phyloP scores from a whole-genome alignment of 1,140 invertebrate genomes.

The Scaptomyza graminum region DNA sequence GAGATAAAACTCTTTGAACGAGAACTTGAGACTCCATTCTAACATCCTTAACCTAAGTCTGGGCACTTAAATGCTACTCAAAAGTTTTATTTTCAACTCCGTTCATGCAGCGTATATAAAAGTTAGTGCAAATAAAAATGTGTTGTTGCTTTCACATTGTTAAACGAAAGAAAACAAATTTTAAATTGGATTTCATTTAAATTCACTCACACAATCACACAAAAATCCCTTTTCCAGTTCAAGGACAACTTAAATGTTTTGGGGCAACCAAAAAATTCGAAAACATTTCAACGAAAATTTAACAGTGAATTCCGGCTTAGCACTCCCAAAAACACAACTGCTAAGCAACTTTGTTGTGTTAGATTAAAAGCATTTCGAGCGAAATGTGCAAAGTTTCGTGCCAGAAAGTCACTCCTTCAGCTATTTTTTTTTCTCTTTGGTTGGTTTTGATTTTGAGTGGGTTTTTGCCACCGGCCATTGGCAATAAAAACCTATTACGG shows the following conservation, averaged over 20 bases:
- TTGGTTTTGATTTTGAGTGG: slow-evolving; percentile 4
- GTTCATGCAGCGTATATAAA: neutral
- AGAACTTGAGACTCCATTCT: neutral
- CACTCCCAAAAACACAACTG: slow-evolving; percentile 2
- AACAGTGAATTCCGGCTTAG: slow-evolving; percentile 39
- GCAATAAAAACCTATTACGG: slow-evolving; percentile 74
- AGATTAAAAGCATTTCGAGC: slow-evolving; percentile 72
- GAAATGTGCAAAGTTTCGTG: slow-evolving; percentile 53
- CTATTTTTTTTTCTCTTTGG: neutral
- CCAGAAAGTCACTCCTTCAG: slow-evolving; percentile 56
- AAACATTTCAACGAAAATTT: slow-evolving; percentile 39
- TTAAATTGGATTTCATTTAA: slow-evolving; percentile 57
- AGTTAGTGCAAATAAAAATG: neutral
- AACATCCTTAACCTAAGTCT: neutral
- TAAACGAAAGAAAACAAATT: slow-evolving; percentile 26
- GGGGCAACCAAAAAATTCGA: slow-evolving; percentile 18
- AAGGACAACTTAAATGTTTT: slow-evolving; percentile 67
- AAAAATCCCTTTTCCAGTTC: slow-evolving; percentile 36
- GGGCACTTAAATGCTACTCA: neutral
- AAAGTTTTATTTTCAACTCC: neutral
- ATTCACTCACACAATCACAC: slow-evolving; percentile 6
- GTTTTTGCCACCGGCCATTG: slow-evolving; percentile 42
- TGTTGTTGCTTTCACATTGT: slow-evolving; percentile 25
- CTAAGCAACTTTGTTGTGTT: slow-evolving; percentile 67
- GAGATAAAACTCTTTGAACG: neutral